Base-by-base conservation (phyloP, 2,888 invertebrate genomes). In the Alloplasta piceator region DNA sequence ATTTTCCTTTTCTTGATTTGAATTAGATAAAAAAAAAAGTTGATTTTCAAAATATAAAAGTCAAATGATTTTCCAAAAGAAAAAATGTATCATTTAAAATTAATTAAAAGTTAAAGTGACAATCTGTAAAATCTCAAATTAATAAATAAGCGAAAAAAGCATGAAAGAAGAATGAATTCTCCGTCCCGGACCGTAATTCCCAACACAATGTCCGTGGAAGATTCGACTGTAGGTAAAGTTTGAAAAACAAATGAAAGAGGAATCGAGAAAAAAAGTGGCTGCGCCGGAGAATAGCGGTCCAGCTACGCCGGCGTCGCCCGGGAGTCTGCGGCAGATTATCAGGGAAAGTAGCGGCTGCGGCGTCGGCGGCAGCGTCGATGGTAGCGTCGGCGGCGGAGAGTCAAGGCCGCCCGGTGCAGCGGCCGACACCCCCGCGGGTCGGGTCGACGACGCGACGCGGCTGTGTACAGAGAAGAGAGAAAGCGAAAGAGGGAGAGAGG, bases 331-430 rank as follows among this genome's bases (percentile, higher is more conserved):
- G 82, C 84, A 88, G 85, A 88, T 87, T 88, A 88, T 87, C 87
- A 87, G 90, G 88, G 88, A 90, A 90, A 90, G 89, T 88, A 78
- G 87, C 87, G 87, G 84, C 84, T 85, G 77, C 67, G 76, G 80
- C 67, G 77, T 36, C 66, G 74, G 36, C 36, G 82, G 82, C 80
- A 84, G 86, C n/a, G n/a, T n/a, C n/a, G n/a, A n/a, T 60, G 75
- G 78, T 60, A 52, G 71, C 77, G 58, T 39, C 56, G 26, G 36
- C 36, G 82, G 82, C 80, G 85, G 86, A 86, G 87, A 90, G 90
- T 91, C 90, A 90, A 91, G 90, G 91, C 90, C 90, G 89, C 84
- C 81, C 81, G 85, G 83, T 83, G 82, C 83, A 84, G 68, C 79
- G 83, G 84, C 83, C 82, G 82, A 75, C 85, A 76, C 83, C 82